phyloP scores from a whole-genome alignment of 2,888 invertebrate genomes.

The Elysia crispata region DNA sequence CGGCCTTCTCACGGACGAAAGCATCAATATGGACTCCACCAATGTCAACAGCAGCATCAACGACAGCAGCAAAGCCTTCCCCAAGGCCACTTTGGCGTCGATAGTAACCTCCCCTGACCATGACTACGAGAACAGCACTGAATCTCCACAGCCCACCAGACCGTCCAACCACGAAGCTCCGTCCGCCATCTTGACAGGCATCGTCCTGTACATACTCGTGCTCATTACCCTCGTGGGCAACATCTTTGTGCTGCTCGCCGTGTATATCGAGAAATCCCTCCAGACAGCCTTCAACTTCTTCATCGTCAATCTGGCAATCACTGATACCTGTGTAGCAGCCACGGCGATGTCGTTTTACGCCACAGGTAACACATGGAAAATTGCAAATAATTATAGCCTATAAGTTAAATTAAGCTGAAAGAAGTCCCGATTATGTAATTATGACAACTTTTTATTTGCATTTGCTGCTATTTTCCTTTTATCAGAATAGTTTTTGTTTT shows the following conservation, averaged over 20 bases:
- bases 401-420: no score
- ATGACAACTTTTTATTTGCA: no score
- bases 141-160: background rate
- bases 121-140: background rate
- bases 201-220: constrained; percentile 59
- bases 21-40: no score
- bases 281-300: constrained; percentile 74
- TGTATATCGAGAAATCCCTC: constrained; percentile 69
- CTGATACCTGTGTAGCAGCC: constrained; percentile 72
- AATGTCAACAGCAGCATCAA: no score
- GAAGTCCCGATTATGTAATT: no score
- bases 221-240: constrained; percentile 70
- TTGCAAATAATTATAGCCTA: no score
- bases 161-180: background rate
- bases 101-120: background rate
- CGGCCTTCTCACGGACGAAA: no score
- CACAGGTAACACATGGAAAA: no score
- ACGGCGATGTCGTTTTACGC: constrained; percentile 75
- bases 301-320: constrained; percentile 65
- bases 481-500: no score
- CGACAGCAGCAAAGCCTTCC: no score
- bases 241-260: constrained; percentile 71
- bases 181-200: constrained; percentile 42
- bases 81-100: background rate
- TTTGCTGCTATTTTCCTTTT: no score